Evolutionary conservation across 2,113 vertebrate genomes (phyloP).

Genomic region (Lycaon pictus): DNA sequence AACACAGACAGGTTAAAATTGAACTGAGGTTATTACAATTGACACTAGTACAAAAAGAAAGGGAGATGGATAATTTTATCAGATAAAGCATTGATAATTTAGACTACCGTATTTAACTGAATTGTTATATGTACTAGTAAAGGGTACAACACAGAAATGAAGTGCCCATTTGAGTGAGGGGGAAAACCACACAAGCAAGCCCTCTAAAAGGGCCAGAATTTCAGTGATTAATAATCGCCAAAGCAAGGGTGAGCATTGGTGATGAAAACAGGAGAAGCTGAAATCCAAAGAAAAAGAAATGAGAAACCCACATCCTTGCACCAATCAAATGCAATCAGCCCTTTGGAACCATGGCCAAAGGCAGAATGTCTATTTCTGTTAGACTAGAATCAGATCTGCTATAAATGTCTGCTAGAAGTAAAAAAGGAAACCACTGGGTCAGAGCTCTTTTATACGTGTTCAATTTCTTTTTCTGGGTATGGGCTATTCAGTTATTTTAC

Average conservation of each 20-base stretch:
- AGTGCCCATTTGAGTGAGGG: not conserved
- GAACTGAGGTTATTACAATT: not conserved
- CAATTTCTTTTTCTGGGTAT: not conserved
- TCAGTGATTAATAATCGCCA: not conserved
- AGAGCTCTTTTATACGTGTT: fast-evolving
- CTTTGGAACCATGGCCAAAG: not conserved
- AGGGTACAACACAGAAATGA: not conserved
- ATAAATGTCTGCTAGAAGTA: not conserved
- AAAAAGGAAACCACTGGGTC: not conserved
- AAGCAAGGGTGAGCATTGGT: not conserved
- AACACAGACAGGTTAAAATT: not conserved
- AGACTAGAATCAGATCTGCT: not conserved
- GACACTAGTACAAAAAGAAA: not conserved
- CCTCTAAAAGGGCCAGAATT: not conserved
- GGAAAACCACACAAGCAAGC: not conserved
- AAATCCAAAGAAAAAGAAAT: not conserved
- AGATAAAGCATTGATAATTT: not conserved
- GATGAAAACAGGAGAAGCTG: not conserved
- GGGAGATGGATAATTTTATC: not conserved
- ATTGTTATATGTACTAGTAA: not conserved
- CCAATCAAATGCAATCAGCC: not conserved
- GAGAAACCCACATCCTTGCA: not conserved
- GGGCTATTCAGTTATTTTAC: not conserved
- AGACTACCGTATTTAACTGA: not conserved
- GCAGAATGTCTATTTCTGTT: not conserved